Percentiles rank a stretch among this genome's conserved stretches.
Evolutionary conservation across 2,888 invertebrate genomes (phyloP).

Genomic region (Drosophila austrosaltans): DNA sequence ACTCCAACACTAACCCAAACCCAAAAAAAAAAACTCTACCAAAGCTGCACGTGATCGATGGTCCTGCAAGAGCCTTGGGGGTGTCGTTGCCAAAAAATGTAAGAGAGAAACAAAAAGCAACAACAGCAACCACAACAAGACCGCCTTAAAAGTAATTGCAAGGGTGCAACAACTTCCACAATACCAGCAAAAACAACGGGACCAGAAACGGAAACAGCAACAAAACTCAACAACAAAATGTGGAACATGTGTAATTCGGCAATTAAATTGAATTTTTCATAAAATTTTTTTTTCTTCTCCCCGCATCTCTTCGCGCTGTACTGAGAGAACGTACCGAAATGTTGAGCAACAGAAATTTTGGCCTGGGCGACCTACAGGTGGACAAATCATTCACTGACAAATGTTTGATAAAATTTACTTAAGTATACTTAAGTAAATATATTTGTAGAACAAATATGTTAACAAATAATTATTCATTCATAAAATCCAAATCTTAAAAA

Average conservation of each 20-base stretch:
- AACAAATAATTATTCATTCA: too few relatives aligned
- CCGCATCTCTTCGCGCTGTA: conserved; percentile 35
- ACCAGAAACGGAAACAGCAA: conserved; percentile 22
- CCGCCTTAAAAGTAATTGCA: conserved; percentile 77
- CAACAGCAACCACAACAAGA: conserved; percentile 21
- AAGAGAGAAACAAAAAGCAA: not conserved
- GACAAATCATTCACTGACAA: conserved; percentile 50
- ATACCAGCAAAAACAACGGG: conserved; percentile 9
- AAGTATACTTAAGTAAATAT: not conserved
- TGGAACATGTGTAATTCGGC: conserved; percentile 80
- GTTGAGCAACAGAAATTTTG: conserved; percentile 35
- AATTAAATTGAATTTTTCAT: conserved; percentile 84
- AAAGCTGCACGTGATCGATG: conserved; percentile 78
- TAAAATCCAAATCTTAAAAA: too few relatives aligned
- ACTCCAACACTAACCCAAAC: conserved; percentile 1
- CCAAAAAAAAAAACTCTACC: conserved; percentile 18
- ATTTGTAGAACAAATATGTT: not conserved
- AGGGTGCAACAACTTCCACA: conserved; percentile 61
- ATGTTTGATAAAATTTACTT: not conserved
- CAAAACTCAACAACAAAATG: conserved; percentile 66
- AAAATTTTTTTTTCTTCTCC: conserved; percentile 65
- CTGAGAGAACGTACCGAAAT: conserved; percentile 43
- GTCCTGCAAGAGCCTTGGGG: conserved; percentile 63
- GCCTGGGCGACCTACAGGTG: conserved; percentile 49
- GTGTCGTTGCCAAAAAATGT: conserved; percentile 61